Conservation (phyloP, 1,140 invertebrate genomes). For the Drosophila bocki region DNA sequence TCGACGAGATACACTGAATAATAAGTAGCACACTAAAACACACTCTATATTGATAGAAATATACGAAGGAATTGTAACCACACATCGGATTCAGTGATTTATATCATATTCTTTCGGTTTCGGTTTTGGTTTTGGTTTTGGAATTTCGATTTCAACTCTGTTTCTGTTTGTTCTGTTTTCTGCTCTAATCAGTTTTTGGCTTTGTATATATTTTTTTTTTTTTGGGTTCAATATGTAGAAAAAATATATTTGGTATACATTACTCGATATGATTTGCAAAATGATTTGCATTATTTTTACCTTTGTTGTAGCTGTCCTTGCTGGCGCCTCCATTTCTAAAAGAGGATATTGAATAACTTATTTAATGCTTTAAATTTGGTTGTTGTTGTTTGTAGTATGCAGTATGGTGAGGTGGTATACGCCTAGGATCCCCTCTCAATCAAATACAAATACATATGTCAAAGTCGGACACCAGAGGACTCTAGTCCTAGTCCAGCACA, state of each 20-base stretch:
- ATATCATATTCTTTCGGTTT: neutral
- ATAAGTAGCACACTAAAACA: neutral
- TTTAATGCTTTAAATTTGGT: constrained; percentile 87
- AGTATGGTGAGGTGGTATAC: constrained; percentile 85
- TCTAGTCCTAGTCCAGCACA: constrained; percentile 13
- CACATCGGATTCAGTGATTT: constrained; percentile 7
- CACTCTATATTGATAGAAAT: constrained; percentile 7
- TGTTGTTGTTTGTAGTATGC: constrained; percentile 86
- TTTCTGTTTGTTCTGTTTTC: constrained; percentile 20
- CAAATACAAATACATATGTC: constrained; percentile 12
- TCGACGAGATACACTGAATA: constrained; percentile 22
- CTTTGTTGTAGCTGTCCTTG: constrained; percentile 94
- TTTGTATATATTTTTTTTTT: constrained; percentile 8
- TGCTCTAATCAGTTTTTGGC: constrained; percentile 18
- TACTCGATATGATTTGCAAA: constrained; percentile 76
- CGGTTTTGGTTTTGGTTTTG: neutral
- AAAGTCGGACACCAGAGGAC: neutral
- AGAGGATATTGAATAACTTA: constrained; percentile 91
- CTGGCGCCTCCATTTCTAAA: constrained; percentile 94
- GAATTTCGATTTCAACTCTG: constrained; percentile 6
- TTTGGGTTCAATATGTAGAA: constrained; percentile 70
- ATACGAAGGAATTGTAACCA: constrained; percentile 19
- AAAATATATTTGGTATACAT: constrained; percentile 75
- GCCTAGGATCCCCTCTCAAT: constrained; percentile 38
- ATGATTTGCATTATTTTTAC: constrained; percentile 88